phyloP scores from a whole-genome alignment of 2,797 vertebrate genomes.

The Syngnathus rostellatus region DNA sequence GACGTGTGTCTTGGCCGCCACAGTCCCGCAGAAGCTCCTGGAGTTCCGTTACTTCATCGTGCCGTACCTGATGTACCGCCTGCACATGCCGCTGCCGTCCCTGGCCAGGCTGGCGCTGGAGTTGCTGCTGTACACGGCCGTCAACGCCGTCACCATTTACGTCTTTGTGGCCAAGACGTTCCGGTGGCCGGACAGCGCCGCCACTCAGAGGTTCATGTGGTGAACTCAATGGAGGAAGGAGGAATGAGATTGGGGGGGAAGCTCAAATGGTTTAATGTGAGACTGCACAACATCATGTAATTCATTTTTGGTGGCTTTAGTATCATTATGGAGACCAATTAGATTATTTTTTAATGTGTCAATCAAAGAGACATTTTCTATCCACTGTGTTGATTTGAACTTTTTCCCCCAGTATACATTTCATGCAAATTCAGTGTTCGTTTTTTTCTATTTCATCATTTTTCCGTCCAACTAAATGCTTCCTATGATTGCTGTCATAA shows the following conservation, averaged over 20 bases:
- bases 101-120: slow-evolving; percentile 74
- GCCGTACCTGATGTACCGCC: slow-evolving; percentile 87
- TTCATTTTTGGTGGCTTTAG: neutral
- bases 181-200: slow-evolving; percentile 78
- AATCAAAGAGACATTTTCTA: neutral
- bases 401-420: neutral
- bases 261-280: neutral
- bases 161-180: slow-evolving; percentile 85
- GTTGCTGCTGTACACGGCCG: slow-evolving; percentile 69
- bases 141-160: slow-evolving; percentile 81
- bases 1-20: slow-evolving; percentile 72
- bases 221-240: slow-evolving; percentile 38
- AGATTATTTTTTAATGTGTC: neutral
- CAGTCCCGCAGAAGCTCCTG: slow-evolving; percentile 86
- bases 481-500: neutral
- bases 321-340: neutral
- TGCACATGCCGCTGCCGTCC: slow-evolving; percentile 82
- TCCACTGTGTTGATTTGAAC: neutral
- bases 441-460: neutral
- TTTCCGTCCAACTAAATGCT: neutral
- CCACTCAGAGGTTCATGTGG: slow-evolving; percentile 96
- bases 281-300: neutral
- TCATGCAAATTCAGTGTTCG: neutral
- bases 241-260: neutral
- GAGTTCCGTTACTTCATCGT: slow-evolving; percentile 96